phyloP scores from a whole-genome alignment of 1,140 invertebrate species.

The Drosophila fuyamai region DNA sequence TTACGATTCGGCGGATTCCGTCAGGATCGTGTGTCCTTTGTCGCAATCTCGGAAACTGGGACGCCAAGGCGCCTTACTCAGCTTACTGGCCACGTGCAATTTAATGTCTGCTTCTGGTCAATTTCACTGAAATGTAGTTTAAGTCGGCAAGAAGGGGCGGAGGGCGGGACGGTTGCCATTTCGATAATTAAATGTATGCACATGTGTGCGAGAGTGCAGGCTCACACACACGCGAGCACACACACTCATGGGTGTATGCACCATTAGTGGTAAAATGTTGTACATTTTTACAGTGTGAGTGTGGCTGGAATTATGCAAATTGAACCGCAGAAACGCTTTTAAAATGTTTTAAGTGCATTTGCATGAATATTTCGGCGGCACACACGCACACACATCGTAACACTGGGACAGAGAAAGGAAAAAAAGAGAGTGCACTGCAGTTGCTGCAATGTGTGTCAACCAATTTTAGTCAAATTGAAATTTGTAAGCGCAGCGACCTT shows the following conservation, averaged over 20 bases:
- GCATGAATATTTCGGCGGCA: slow-evolving; percentile 75
- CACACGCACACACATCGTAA: slow-evolving; percentile 26
- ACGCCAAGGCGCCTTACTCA: slow-evolving; percentile 24
- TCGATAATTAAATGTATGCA: slow-evolving; percentile 80
- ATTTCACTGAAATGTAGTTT: slow-evolving; percentile 68
- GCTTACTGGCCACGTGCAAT: slow-evolving; percentile 41
- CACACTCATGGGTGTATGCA: slow-evolving; percentile 31
- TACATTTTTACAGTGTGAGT: slow-evolving; percentile 78
- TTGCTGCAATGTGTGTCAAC: slow-evolving; percentile 75
- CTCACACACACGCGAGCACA: background rate
- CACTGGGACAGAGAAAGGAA: slow-evolving; percentile 16
- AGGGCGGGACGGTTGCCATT: slow-evolving; percentile 56
- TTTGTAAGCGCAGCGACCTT: slow-evolving; percentile 68
- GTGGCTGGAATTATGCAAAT: slow-evolving; percentile 79
- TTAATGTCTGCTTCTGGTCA: slow-evolving; percentile 61
- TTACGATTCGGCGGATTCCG: slow-evolving; percentile 19
- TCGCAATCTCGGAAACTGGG: slow-evolving; percentile 19
- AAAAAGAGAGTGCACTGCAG: slow-evolving; percentile 39
- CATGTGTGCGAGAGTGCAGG: slow-evolving; percentile 27
- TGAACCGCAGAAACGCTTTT: slow-evolving; percentile 82
- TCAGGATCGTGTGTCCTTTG: background rate
- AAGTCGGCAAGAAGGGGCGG: slow-evolving; percentile 36
- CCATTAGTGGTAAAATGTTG: slow-evolving; percentile 83
- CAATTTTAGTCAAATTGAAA: slow-evolving; percentile 81
- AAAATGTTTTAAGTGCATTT: slow-evolving; percentile 83